Conservation (phyloP, 2,113 vertebrate species). For the Lasiurus cinereus region DNA sequence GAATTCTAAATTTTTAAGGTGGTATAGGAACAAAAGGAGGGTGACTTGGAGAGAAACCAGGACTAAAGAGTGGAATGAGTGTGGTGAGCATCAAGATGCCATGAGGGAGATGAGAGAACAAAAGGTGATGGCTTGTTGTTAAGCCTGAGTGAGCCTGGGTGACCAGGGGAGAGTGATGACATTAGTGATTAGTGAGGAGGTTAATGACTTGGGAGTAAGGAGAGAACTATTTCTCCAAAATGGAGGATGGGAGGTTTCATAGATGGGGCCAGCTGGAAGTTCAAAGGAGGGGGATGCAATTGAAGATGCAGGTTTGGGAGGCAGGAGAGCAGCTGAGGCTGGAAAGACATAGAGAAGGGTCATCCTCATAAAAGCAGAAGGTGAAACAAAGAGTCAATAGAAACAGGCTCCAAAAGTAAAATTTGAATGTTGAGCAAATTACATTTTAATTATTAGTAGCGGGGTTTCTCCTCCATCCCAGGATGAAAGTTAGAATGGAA, state of each 20-base stretch:
- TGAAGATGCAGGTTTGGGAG: neutral
- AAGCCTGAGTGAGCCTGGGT: neutral
- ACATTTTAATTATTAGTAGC: neutral
- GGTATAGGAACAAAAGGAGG: neutral
- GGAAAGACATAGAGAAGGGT: neutral
- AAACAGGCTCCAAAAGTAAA: neutral
- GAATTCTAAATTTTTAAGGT: neutral
- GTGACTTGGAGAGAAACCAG: neutral
- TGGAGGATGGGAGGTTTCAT: neutral
- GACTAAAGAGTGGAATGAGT: neutral
- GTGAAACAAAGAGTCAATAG: neutral
- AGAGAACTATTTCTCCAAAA: neutral
- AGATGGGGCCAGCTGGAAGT: neutral
- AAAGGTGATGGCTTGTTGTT: neutral
- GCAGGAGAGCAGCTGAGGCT: neutral
- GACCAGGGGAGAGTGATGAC: neutral
- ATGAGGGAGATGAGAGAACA: neutral
- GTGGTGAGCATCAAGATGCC: neutral
- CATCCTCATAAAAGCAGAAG: neutral
- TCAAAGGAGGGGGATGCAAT: neutral
- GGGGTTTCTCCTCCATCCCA: neutral
- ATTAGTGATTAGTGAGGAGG: neutral
- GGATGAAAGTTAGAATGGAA: neutral
- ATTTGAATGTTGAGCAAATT: neutral
- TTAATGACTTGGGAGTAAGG: neutral